Evolutionary conservation across 1,140 invertebrate genomes (phyloP), one percentile per base, ranked within the genome.

Genomic region (Ridgeia piscesae): DNA sequence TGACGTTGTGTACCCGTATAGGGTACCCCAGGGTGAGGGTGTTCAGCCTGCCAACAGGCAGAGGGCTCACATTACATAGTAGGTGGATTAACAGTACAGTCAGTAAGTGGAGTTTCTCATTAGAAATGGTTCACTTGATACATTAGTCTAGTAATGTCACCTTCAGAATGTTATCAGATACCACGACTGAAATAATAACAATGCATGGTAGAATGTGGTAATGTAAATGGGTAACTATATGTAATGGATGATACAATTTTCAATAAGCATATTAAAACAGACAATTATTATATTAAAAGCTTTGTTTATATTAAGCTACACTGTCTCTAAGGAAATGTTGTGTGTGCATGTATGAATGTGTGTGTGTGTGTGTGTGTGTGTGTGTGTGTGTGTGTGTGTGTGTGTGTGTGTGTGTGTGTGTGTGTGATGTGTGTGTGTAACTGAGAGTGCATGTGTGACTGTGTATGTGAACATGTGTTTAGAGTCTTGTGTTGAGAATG

Each of bases 1-100:
- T 35, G 91, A 31, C 94, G 92, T 31, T 31, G 35, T 11, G 94
- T 94, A 35, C 94, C 94, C 42, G 92, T n/a, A 90, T 94, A 94
- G 21, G 27, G 35, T 33, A 92, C 42, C 8, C 94, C 94, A 0
- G 94, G 94, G 58, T 94, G 88, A 4, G 94, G 94, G 91, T 94
- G 94, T 14, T 93, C 35, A 27, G 48, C 21, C 93, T 94, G 92
- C 93, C 91, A 91, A 92, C 89, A 90, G 0, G 21, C 33, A 92
- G 33, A 89, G 21, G 33, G 35, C 11, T 2, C 42, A 6, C 11
- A 42, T 11, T 11, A 42, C 42, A 42, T 11, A 42, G n/a, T n/a
- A n/a, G n/a, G n/a, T n/a, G n/a, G n/a, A n/a, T n/a, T n/a, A n/a
- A n/a, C n/a, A n/a, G n/a, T n/a, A n/a, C n/a, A n/a, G n/a, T n/a